Percentiles rank a stretch among this genome's conserved stretches.
These are phyloP conservation scores for Nyctibius bracteatus DNA, from an alignment of 2,113 vertebrate species.

Conservation along the genomic window DNA sequence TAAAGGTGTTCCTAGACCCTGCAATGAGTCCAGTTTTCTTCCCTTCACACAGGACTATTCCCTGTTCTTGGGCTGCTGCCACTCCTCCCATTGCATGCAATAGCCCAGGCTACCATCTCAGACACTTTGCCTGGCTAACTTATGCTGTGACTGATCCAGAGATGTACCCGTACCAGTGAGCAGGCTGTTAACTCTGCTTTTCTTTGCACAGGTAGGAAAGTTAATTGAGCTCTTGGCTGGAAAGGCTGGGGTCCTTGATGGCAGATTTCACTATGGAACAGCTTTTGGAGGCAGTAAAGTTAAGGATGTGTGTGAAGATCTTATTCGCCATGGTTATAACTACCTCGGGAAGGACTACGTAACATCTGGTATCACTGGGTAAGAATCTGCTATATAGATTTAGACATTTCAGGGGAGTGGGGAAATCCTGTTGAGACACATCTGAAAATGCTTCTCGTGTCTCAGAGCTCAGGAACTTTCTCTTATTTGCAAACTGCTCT, in stretches of 20 bases:
- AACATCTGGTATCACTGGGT: constrained; percentile 98
- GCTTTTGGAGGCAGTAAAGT: constrained; percentile 98
- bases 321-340: constrained; percentile 95
- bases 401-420: not conserved
- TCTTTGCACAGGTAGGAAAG: constrained; percentile 86
- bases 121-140: not conserved
- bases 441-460: not conserved
- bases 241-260: constrained; percentile 92
- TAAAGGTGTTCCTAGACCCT: not conserved
- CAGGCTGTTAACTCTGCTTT: not conserved
- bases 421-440: not conserved
- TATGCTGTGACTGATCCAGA: accelerated
- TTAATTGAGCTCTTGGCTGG: constrained; percentile 95
- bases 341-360: constrained; percentile 98
- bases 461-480: not conserved
- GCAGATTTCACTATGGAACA: constrained; percentile 95
- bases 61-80: not conserved
- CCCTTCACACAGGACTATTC: not conserved
- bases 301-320: constrained; percentile 97
- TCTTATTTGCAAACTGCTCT: not conserved
- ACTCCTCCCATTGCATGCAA: not conserved
- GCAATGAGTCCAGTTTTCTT: not conserved
- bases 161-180: not conserved
- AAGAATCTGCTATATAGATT: constrained; percentile 50
- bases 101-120: not conserved